phyloP scores from a whole-genome alignment of 2,113 vertebrate genomes.

The Pongo pygmaeus region DNA sequence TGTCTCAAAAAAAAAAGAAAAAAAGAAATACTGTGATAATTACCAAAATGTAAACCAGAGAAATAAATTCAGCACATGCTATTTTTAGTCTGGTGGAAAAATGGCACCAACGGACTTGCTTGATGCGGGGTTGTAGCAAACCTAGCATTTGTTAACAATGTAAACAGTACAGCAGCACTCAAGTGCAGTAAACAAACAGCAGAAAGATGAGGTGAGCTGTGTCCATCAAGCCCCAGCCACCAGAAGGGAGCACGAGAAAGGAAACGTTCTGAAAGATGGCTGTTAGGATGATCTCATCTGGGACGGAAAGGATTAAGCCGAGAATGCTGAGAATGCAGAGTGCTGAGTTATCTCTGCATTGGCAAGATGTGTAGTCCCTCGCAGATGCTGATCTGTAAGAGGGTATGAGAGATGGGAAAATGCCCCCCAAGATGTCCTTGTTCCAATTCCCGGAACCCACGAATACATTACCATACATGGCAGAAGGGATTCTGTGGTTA shows the following conservation, averaged over 20 bases:
- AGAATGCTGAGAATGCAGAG: background rate
- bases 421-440: background rate
- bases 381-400: background rate
- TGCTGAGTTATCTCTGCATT: background rate
- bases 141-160: too few species aligned
- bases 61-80: background rate
- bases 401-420: background rate
- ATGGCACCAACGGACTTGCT: background rate
- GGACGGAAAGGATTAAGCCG: background rate
- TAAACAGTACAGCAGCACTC: too few species aligned
- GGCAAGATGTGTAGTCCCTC: background rate
- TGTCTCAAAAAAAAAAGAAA: background rate
- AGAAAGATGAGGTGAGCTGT: background rate
- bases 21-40: background rate
- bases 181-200: background rate
- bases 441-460: background rate
- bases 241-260: background rate
- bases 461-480: background rate
- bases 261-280: background rate
- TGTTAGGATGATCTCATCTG: background rate
- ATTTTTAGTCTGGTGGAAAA: background rate
- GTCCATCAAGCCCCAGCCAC: background rate
- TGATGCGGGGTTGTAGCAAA: background rate
- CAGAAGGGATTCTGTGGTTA: background rate
- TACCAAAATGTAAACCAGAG: background rate